Evolutionary conservation across 2,113 vertebrate genomes (phyloP).

Genomic region (Verasper variegatus): DNA sequence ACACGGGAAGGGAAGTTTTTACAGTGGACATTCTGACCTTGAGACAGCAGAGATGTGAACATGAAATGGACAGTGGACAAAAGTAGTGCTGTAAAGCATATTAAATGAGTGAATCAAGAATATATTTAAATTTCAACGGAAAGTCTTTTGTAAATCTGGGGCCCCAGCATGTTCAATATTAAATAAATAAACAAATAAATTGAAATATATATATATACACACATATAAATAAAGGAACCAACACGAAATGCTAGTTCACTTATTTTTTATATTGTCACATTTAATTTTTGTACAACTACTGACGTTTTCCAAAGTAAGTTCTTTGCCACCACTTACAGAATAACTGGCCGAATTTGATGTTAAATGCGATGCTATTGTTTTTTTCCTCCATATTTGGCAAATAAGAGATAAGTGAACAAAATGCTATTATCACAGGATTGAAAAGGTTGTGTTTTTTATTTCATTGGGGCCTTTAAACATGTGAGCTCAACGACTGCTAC

Average conservation of each 20-base stretch:
- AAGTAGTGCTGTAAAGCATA: neutral
- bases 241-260: no score
- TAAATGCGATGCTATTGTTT: no score
- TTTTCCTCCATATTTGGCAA: no score
- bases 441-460: no score
- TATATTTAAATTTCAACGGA: neutral
- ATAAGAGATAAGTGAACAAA: no score
- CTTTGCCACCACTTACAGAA: no score
- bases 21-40: conserved; percentile 17
- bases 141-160: neutral
- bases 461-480: no score
- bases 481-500: no score
- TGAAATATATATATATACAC: neutral
- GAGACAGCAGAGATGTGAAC: conserved; percentile 12
- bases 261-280: no score
- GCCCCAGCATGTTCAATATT: neutral
- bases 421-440: no score
- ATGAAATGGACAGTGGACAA: conserved; percentile 1
- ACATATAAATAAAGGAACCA: neutral
- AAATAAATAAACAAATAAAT: conserved; percentile 1
- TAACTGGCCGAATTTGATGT: neutral
- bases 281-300: no score
- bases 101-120: neutral
- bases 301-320: no score
- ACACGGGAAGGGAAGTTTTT: conserved; percentile 20